These are phyloP conservation scores for Petroica traversi DNA, from an alignment of 2,113 vertebrate species.

Conservation along the genomic window DNA sequence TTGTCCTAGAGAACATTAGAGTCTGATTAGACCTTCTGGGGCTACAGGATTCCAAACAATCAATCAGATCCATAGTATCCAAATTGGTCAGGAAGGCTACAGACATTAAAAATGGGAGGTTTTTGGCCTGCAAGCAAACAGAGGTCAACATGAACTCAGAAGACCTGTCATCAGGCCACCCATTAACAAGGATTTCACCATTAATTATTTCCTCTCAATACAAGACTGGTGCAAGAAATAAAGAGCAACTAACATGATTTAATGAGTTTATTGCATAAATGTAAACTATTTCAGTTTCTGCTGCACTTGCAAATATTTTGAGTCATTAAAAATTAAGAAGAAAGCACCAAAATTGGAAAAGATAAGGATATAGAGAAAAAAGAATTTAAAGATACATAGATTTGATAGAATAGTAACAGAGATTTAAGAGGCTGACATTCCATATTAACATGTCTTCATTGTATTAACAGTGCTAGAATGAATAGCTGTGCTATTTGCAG, in stretches of 20 bases:
- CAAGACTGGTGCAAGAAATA: slow-evolving; percentile 2
- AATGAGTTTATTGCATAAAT: slow-evolving; percentile 44
- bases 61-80: slow-evolving; percentile 37
- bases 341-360: neutral
- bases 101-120: slow-evolving; percentile 26
- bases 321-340: neutral
- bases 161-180: slow-evolving; percentile 35
- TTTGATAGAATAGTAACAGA: neutral
- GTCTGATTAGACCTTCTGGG: neutral
- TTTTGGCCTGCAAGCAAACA: slow-evolving; percentile 44
- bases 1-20: neutral
- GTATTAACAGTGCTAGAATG: slow-evolving; percentile 49
- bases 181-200: slow-evolving; percentile 55
- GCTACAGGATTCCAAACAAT: slow-evolving; percentile 28
- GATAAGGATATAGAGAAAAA: neutral
- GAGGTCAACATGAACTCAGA: slow-evolving; percentile 50
- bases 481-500: slow-evolving; percentile 50
- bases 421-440: neutral
- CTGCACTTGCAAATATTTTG: neutral
- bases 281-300: neutral
- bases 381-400: neutral
- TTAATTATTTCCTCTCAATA: slow-evolving; percentile 61
- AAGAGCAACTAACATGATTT: slow-evolving; percentile 1
- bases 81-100: slow-evolving; percentile 38
- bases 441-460: slow-evolving; percentile 44